Conservation (phyloP, 1,140 invertebrate species). For the Stegodyphus dumicola region DNA sequence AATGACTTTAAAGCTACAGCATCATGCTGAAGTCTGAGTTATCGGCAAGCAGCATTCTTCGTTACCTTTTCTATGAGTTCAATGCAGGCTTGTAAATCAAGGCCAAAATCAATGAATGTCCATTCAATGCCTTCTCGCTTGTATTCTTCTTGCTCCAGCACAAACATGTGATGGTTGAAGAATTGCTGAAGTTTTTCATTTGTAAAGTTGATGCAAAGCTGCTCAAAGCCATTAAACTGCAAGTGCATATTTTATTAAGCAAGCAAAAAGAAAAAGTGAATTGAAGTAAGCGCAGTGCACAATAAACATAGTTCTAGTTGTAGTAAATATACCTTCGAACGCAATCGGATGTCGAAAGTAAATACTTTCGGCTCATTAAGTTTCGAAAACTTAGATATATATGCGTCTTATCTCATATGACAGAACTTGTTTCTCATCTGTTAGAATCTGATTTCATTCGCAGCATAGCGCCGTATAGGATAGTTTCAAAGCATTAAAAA, state of each 20-base stretch:
- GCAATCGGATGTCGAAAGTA: neutral
- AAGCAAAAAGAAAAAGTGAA: slow-evolving; percentile 18
- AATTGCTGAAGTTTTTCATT: slow-evolving; percentile 99
- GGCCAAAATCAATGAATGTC: slow-evolving; percentile 99
- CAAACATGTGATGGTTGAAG: slow-evolving; percentile 99
- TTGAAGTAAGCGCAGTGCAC: neutral
- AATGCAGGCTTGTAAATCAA: slow-evolving; percentile 98
- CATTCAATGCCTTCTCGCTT: slow-evolving; percentile 97
- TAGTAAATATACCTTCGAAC: neutral
- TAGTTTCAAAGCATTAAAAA: neutral
- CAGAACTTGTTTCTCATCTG: no score
- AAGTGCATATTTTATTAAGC: slow-evolving; percentile 61
- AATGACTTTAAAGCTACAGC: no score
- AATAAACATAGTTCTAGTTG: neutral
- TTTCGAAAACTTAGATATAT: no score
- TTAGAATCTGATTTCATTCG: no score
- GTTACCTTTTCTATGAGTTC: slow-evolving; percentile 98
- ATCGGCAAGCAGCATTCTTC: neutral
- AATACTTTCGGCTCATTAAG: no score
- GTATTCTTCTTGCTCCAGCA: slow-evolving; percentile 99
- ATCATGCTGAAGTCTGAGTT: no score
- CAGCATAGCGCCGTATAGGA: no score
- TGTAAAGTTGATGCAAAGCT: slow-evolving; percentile 99
- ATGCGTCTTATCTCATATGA: no score
- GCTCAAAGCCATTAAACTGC: slow-evolving; percentile 99